Conservation (phyloP, 2,797 vertebrate species). For the Myripristis murdjan region DNA sequence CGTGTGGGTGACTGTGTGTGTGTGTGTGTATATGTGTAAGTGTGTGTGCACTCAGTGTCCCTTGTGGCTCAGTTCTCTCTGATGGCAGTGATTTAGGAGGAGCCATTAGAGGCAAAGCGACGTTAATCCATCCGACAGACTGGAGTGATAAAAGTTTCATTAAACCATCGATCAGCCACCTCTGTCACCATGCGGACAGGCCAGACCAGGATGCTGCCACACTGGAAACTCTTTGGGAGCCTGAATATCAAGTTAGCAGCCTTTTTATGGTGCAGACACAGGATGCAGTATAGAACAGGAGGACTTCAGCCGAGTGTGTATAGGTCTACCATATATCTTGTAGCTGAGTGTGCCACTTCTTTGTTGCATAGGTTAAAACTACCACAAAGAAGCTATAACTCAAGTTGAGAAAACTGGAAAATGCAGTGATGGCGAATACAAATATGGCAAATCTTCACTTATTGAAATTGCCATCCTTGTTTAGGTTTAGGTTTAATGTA, state of each 20-base stretch:
- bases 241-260: not conserved
- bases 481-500: too few relatives aligned
- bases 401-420: too few relatives aligned
- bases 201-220: not conserved
- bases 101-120: slow-evolving; percentile 66
- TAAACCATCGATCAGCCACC: slow-evolving; percentile 64
- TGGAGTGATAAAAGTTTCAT: slow-evolving; percentile 74
- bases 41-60: not conserved
- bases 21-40: slow-evolving; percentile 18
- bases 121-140: slow-evolving; percentile 66
- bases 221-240: slow-evolving; percentile 19
- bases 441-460: too few relatives aligned
- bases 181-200: slow-evolving; percentile 11
- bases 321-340: too few relatives aligned
- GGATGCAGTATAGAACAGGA: not conserved
- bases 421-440: too few relatives aligned
- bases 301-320: slow-evolving; percentile 1
- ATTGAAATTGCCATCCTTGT: too few relatives aligned
- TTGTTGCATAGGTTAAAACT: too few relatives aligned
- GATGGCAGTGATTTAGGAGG: slow-evolving; percentile 68
- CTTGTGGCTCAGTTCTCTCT: slow-evolving; percentile 32
- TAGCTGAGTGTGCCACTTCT: too few relatives aligned
- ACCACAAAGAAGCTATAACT: too few relatives aligned
- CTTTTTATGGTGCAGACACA: not conserved
- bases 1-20: slow-evolving; percentile 21